phyloP scores from a whole-genome alignment of 2,888 invertebrate species.

The Scotopteryx bipunctaria region DNA sequence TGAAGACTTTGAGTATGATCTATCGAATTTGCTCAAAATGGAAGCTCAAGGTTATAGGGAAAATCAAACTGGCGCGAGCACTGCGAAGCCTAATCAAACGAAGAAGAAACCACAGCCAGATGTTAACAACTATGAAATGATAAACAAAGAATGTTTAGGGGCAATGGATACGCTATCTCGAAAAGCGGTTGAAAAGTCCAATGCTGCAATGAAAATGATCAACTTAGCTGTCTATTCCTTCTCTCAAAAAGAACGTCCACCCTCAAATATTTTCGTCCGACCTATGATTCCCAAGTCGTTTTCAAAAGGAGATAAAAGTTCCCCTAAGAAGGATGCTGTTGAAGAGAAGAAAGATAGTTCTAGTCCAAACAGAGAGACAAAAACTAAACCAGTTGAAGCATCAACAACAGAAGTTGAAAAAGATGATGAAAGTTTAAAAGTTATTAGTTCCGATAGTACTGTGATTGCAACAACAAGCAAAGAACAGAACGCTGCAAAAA shows the following conservation, averaged over 20 bases:
- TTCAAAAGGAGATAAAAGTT: constrained; percentile 58
- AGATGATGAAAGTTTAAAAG: constrained; percentile 1
- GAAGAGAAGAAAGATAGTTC: constrained; percentile 72
- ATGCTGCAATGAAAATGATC: constrained; percentile 63
- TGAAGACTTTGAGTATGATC: constrained; percentile 89
- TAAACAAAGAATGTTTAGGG: constrained; percentile 69
- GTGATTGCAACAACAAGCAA: constrained; percentile 16
- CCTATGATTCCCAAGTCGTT: constrained; percentile 67
- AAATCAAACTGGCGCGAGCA: constrained; percentile 49
- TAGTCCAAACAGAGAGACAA: constrained; percentile 89
- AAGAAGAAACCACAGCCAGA: constrained; percentile 65
- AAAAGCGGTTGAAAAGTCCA: constrained; percentile 60
- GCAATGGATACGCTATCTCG: constrained; percentile 65
- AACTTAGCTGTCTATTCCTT: constrained; percentile 44
- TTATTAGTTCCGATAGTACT: constrained; percentile 8
- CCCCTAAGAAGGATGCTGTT: constrained; percentile 64
- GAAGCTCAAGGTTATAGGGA: constrained; percentile 78
- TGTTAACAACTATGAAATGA: constrained; percentile 46
- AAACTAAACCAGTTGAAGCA: constrained; percentile 10
- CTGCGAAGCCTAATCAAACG: constrained; percentile 51
- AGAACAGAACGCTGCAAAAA: constrained; percentile 20
- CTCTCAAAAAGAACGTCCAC: constrained; percentile 49
- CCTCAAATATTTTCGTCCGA: constrained; percentile 62
- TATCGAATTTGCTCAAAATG: constrained; percentile 82
- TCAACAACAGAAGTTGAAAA: constrained; percentile 25